phyloP scores from a whole-genome alignment of 1,140 invertebrate genomes.

The Cotesia chilonis region DNA sequence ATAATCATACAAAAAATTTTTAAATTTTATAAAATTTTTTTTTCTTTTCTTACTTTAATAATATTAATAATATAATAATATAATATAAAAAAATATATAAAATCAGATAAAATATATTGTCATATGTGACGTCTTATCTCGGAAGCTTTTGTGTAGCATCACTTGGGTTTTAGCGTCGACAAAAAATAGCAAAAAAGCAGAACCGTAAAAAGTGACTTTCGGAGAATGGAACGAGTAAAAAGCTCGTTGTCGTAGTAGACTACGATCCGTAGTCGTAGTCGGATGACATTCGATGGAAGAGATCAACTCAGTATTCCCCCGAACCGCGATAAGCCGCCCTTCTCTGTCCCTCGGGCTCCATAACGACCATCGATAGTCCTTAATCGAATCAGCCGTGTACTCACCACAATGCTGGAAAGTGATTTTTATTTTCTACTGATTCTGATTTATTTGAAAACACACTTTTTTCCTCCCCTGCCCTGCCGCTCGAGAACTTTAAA shows the following conservation, averaged over 20 bases:
- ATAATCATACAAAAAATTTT: too few relatives aligned
- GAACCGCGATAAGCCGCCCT: constrained; percentile 61
- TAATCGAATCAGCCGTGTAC: constrained; percentile 60
- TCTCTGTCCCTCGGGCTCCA: constrained; percentile 46
- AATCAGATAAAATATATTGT: too few relatives aligned
- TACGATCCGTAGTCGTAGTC: constrained; percentile 41
- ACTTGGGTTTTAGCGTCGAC: not conserved
- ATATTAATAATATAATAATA: too few relatives aligned
- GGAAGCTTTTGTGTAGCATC: not conserved
- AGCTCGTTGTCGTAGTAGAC: constrained; percentile 44
- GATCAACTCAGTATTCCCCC: constrained; percentile 10
- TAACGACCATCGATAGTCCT: constrained; percentile 63
- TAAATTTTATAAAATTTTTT: too few relatives aligned
- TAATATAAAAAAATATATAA: too few relatives aligned
- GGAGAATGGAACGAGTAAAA: constrained; percentile 26
- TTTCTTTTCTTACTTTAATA: too few relatives aligned
- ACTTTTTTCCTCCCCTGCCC: constrained; percentile 17
- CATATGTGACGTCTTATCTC: too few relatives aligned
- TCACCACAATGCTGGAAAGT: constrained; percentile 61
- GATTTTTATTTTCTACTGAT: constrained; percentile 65
- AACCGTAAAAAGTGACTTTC: constrained; percentile 3
- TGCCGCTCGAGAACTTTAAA: constrained; percentile 8
- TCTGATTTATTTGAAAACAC: constrained; percentile 59
- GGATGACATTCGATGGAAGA: constrained; percentile 34
- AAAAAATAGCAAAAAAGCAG: constrained; percentile 9